Conservation (phyloP, 2,888 invertebrate genomes). For the Tromatobia lineatoria region DNA sequence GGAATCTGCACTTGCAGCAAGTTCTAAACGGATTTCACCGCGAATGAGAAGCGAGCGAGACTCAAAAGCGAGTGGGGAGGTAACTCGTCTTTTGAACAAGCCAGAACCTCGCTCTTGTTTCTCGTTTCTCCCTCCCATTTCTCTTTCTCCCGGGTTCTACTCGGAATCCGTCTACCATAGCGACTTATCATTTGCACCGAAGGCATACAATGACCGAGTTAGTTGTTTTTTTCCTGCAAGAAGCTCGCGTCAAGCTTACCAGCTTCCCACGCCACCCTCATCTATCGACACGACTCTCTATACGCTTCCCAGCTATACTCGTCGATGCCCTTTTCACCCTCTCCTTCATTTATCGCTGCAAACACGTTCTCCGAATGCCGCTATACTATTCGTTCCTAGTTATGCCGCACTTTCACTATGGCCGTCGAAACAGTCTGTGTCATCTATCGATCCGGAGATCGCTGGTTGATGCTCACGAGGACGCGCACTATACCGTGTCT, state of each 20-base stretch:
- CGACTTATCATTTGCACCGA: slow-evolving; percentile 65
- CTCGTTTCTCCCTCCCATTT: background rate
- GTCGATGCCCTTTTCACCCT: background rate
- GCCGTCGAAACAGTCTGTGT: slow-evolving; percentile 21
- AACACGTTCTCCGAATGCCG: too few species aligned
- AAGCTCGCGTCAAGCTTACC: slow-evolving; percentile 49
- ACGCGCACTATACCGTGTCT: background rate
- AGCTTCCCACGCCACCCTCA: slow-evolving; percentile 57
- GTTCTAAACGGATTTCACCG: slow-evolving; percentile 5
- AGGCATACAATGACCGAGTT: slow-evolving; percentile 36
- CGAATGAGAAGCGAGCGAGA: background rate
- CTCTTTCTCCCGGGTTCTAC: slow-evolving; percentile 18
- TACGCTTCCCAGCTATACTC: slow-evolving; percentile 19
- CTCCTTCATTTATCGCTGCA: background rate
- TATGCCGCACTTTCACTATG: slow-evolving; percentile 25
- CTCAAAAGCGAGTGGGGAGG: background rate
- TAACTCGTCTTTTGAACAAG: background rate
- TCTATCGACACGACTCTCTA: background rate
- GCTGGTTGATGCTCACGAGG: slow-evolving; percentile 8
- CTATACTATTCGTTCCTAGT: background rate
- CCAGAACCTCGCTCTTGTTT: background rate
- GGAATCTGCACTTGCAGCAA: slow-evolving; percentile 7
- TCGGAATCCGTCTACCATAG: background rate
- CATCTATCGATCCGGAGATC: background rate
- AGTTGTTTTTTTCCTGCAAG: slow-evolving; percentile 25